These are phyloP conservation scores for Micropterix aruncella DNA, from an alignment of 2,888 invertebrate genomes.

Conservation along the genomic window DNA sequence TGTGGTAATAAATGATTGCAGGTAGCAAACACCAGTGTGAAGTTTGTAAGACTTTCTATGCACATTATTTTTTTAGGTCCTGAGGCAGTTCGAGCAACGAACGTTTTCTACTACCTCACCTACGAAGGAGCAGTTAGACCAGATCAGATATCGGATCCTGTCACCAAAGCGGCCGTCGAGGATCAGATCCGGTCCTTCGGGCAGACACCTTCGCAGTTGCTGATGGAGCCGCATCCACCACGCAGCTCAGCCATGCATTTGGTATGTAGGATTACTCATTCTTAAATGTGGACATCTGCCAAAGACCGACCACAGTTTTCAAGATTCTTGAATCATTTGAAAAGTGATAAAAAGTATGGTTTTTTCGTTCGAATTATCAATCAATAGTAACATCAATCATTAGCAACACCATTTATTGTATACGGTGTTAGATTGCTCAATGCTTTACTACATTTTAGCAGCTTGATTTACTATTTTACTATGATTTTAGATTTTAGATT, in stretches of 20 bases:
- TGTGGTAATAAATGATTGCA: too few species aligned
- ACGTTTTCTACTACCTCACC: constrained; percentile 98
- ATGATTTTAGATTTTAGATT: too few species aligned
- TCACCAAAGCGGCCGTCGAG: constrained; percentile 87
- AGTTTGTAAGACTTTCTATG: too few species aligned
- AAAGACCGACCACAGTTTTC: neutral
- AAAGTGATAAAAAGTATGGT: constrained; percentile 2
- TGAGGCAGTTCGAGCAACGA: constrained; percentile 93
- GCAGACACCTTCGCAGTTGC: constrained; percentile 93
- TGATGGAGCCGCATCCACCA: constrained; percentile 98
- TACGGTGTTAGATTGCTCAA: too few species aligned
- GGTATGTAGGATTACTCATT: constrained; percentile 27
- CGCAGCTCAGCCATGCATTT: constrained; percentile 90
- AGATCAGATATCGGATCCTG: constrained; percentile 75
- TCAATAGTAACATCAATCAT: too few species aligned
- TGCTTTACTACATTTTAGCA: too few species aligned
- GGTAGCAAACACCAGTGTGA: too few species aligned
- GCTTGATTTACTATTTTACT: too few species aligned
- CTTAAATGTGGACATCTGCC: neutral
- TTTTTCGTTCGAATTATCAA: too few species aligned
- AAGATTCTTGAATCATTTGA: neutral
- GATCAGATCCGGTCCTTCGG: constrained; percentile 98
- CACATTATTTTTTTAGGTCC: constrained; percentile 64
- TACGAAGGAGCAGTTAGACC: constrained; percentile 96
- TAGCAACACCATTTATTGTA: too few species aligned